Evolutionary conservation across 2,888 invertebrate species (phyloP).

Genomic region (Oscheius sp.): DNA sequence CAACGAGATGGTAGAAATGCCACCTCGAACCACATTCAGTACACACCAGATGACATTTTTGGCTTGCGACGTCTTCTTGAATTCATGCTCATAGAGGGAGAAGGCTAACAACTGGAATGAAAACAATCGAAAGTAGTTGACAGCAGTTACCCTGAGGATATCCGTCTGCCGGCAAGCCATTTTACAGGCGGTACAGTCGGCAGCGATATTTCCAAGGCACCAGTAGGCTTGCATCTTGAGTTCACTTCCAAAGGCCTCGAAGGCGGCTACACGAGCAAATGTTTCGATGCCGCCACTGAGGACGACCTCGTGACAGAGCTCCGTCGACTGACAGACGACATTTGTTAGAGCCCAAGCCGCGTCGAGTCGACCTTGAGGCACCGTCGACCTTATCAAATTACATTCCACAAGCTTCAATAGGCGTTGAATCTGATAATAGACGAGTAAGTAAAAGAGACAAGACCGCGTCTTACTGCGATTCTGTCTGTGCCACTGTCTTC

Average conservation of each 20-base stretch:
- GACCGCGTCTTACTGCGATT: not conserved
- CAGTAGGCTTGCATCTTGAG: slow-evolving; percentile 40
- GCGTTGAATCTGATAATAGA: slow-evolving; percentile 4
- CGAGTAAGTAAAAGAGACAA: not conserved
- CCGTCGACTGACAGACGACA: slow-evolving; percentile 46
- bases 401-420: not conserved
- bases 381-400: not conserved
- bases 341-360: slow-evolving; percentile 54
- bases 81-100: slow-evolving; percentile 15
- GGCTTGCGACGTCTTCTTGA: slow-evolving; percentile 31
- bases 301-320: slow-evolving; percentile 46
- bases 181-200: slow-evolving; percentile 49
- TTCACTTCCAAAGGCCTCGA: slow-evolving; percentile 9
- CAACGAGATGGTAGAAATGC: slow-evolving; percentile 12
- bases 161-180: slow-evolving; percentile 33
- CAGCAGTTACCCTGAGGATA: slow-evolving; percentile 31
- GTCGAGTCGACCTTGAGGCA: slow-evolving; percentile 26
- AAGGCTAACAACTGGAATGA: slow-evolving; percentile 35
- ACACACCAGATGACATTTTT: slow-evolving; percentile 44
- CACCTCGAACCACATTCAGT: slow-evolving; percentile 46
- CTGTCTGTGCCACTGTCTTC: not conserved
- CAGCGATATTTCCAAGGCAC: slow-evolving; percentile 52
- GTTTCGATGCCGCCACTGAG: not conserved
- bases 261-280: not conserved
- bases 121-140: too few species aligned